Evolutionary conservation across 1,140 invertebrate genomes (phyloP).

Genomic region (Cherax destructor): DNA sequence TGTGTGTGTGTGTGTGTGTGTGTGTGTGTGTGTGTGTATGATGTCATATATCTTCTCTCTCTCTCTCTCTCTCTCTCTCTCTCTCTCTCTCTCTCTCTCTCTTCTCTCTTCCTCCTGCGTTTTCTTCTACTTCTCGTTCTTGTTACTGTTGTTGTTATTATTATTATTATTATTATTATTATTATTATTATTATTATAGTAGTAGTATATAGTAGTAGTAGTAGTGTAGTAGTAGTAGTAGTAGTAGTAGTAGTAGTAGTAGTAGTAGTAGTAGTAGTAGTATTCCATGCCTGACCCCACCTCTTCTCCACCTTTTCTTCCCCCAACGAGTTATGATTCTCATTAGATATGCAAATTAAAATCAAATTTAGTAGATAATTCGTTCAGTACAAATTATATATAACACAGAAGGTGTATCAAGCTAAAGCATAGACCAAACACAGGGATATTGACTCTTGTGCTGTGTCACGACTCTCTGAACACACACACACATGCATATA

Average conservation of each 20-base stretch:
- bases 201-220: no score
- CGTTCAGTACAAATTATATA: slow-evolving; percentile 45
- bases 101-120: neutral
- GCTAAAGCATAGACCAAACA: slow-evolving; percentile 20
- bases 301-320: neutral
- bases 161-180: neutral
- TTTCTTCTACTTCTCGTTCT: neutral
- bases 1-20: no score
- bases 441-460: neutral
- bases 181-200: no score
- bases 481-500: no score
- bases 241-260: no score
- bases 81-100: neutral
- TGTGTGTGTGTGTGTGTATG: no score
- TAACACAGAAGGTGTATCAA: slow-evolving; percentile 35
- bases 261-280: no score
- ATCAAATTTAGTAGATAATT: slow-evolving; percentile 58
- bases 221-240: no score
- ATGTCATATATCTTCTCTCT: neutral
- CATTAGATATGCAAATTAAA: slow-evolving; percentile 63
- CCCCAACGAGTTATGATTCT: slow-evolving; percentile 32
- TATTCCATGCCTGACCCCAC: neutral
- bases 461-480: neutral
- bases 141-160: slow-evolving; percentile 30
- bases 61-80: neutral